These are phyloP conservation scores for Tupiocoris notatus DNA, from an alignment of 2,888 invertebrate species.

Conservation along the genomic window DNA sequence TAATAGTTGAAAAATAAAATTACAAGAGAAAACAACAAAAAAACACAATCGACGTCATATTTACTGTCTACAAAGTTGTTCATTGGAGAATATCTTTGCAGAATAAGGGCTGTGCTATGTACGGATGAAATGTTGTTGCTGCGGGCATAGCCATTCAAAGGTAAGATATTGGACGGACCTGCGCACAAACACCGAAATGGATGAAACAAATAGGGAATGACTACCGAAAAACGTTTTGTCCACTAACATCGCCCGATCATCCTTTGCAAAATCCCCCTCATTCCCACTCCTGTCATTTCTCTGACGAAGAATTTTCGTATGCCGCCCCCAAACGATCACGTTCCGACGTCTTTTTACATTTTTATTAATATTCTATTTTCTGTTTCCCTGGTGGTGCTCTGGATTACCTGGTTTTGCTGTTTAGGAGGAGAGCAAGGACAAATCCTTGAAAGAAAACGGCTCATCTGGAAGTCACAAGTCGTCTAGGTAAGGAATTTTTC, in stretches of 20 bases:
- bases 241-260: neutral
- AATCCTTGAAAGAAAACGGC: slow-evolving; percentile 58
- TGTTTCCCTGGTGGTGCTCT: slow-evolving; percentile 51
- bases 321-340: neutral
- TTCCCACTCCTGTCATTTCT: slow-evolving; percentile 5
- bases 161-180: slow-evolving; percentile 44
- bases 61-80: slow-evolving; percentile 46
- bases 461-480: slow-evolving; percentile 56
- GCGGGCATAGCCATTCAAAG: slow-evolving; percentile 45
- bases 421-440: slow-evolving; percentile 57
- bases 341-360: slow-evolving; percentile 14
- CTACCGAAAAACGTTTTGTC: neutral
- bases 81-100: slow-evolving; percentile 52
- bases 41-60: slow-evolving; percentile 15
- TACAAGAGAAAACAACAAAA: neutral
- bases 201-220: slow-evolving; percentile 11
- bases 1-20: slow-evolving; percentile 10
- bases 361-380: slow-evolving; percentile 47
- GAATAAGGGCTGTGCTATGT: slow-evolving; percentile 49
- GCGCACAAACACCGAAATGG: slow-evolving; percentile 20
- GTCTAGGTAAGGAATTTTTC: slow-evolving; percentile 55
- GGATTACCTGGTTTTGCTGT: slow-evolving; percentile 51
- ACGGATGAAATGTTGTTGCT: slow-evolving; percentile 45
- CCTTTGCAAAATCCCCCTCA: slow-evolving; percentile 11
- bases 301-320: neutral